These are phyloP conservation scores for Montifringilla adamsi DNA, from an alignment of 2,113 vertebrate species.

Conservation along the genomic window DNA sequence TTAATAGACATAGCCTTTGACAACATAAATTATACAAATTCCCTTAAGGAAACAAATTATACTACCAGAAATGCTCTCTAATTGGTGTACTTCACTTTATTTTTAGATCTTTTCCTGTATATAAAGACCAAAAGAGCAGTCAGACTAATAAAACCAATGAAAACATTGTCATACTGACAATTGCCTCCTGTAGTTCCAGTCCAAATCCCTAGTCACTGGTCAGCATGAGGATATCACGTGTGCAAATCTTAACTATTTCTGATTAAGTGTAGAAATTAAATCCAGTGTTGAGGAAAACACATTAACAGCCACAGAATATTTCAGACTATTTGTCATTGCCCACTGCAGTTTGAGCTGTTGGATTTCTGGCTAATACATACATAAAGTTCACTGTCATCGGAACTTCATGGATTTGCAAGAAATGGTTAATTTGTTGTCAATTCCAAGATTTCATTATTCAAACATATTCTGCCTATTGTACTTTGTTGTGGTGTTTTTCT, in stretches of 20 bases:
- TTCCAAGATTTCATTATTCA: neutral
- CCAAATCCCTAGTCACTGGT: neutral
- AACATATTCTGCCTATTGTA: neutral
- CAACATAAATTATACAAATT: neutral
- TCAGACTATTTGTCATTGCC: neutral
- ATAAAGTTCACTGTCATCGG: neutral
- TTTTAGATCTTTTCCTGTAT: neutral
- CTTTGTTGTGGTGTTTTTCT: neutral
- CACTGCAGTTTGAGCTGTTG: neutral
- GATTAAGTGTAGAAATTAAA: neutral
- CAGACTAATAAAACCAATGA: neutral
- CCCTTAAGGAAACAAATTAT: neutral
- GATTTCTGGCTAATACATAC: neutral
- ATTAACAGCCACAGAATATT: neutral
- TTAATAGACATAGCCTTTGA: neutral
- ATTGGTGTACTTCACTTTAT: neutral
- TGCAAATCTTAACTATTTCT: neutral
- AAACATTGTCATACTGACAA: neutral
- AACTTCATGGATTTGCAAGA: neutral
- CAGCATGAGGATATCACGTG: neutral
- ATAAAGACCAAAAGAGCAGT: neutral
- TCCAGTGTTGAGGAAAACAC: neutral
- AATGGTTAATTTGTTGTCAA: neutral
- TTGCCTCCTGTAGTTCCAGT: neutral
- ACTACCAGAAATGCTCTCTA: neutral